Base-by-base conservation (phyloP, 2,797 vertebrate species). In the Phoxinus dragarum region DNA sequence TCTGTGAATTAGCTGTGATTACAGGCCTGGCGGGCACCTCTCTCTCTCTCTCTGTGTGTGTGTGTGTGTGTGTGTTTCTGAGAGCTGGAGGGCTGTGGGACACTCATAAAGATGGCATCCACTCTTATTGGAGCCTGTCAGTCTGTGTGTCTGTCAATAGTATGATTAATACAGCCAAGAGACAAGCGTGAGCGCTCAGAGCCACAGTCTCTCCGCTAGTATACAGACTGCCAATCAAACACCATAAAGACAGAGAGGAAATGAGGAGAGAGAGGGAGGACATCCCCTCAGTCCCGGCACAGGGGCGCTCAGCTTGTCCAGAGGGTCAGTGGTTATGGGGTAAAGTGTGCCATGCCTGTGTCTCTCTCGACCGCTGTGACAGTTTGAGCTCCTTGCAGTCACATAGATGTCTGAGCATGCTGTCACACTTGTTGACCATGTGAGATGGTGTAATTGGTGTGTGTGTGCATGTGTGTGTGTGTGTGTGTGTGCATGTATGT, bases 61-160 rank as follows among this genome's bases (percentile, higher is more conserved):
- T 27, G 42, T 44, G 10, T 47, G 44, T 40, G 54, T 52, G 34
- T 83, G 9, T 44, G 2, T 56, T 10, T 38, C 69, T 34, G 6
- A 52, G 38, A 34, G 85, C 81, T 86, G 71, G 34, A 81, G 77
- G 84, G 84, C 83, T 81, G 75, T 38, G 42, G 74, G 81, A 84
- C 88, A 74, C 96, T 96, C 94, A 96, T 95, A 95, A 96, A 96
- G 96, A 96, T 95, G 88, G 94, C 93, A 95, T 95, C 95, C 66
- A 17, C 82, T 89, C 83, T 90, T 86, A 88, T 89, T 90, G 89
- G 87, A 86, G 86, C 54, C 86, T 75, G 87, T 90, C 87, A 88
- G 83, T 88, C 87, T 85, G 84, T 78, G 73, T 90, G 86, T 86
- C 84, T 86, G 87, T 88, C 87, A 87, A 89, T 89, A 90, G 31